Evolutionary conservation across 2,888 invertebrate genomes (phyloP).

Genomic region (Syrista parreyssii): DNA sequence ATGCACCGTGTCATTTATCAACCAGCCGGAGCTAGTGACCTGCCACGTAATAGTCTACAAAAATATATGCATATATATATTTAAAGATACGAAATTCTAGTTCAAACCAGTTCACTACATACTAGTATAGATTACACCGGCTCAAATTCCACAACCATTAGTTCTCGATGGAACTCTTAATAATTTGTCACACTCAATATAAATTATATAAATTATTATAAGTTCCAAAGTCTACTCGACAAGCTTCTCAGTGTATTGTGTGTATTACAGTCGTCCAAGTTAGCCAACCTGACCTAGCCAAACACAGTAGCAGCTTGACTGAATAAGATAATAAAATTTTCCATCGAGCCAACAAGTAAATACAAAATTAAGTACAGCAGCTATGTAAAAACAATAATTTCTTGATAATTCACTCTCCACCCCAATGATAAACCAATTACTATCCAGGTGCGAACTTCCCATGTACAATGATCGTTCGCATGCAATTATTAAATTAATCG

Average conservation of each 20-base stretch:
- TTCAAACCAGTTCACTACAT: constrained; percentile 36
- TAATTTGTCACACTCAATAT: constrained; percentile 6
- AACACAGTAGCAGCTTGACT: neutral
- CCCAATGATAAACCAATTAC: constrained; percentile 14
- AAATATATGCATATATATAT: neutral
- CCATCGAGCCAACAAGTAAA: neutral
- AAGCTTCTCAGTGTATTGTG: neutral
- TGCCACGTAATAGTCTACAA: neutral
- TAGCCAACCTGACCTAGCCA: neutral
- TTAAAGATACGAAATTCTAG: constrained; percentile 25
- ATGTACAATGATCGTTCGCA: constrained; percentile 24
- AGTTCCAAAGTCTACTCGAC: constrained; percentile 34
- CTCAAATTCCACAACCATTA: constrained; percentile 39
- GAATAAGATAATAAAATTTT: neutral
- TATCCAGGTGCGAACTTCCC: constrained; percentile 44
- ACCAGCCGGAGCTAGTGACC: no score
- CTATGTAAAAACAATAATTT: neutral
- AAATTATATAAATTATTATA: constrained; percentile 32
- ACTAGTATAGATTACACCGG: constrained; percentile 29
- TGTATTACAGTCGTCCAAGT: neutral
- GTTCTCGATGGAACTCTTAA: constrained; percentile 17
- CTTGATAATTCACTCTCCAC: neutral
- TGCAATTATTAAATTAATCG: constrained; percentile 9
- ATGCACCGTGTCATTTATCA: no score
- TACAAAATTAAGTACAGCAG: no score